Evolutionary conservation across 2,113 vertebrate genomes (phyloP).

Genomic region (Nyctibius bracteatus): DNA sequence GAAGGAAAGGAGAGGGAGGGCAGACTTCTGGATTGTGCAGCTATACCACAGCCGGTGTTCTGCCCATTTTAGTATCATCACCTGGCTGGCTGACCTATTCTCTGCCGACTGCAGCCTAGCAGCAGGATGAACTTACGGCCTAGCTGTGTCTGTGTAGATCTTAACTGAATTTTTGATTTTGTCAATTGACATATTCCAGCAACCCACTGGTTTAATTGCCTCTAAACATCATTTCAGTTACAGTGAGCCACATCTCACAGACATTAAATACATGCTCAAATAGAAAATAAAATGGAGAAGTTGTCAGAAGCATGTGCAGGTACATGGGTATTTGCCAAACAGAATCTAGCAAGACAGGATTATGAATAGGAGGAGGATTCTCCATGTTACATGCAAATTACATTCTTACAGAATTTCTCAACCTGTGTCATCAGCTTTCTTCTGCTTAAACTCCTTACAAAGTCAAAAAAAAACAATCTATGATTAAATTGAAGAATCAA

Average conservation of each 20-base stretch:
- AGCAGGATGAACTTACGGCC: background rate
- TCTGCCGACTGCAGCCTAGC: background rate
- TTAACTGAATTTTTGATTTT: background rate
- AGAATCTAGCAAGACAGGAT: background rate
- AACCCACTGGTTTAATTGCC: background rate
- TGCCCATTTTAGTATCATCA: background rate
- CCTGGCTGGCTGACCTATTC: background rate
- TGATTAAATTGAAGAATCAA: background rate
- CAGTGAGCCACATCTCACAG: background rate
- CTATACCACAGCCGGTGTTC: background rate
- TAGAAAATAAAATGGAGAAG: background rate
- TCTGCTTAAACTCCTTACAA: background rate
- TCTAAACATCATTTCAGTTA: background rate
- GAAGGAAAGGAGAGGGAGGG: background rate
- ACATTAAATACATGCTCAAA: background rate
- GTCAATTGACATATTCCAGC: background rate
- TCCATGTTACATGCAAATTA: background rate
- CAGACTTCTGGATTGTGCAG: background rate
- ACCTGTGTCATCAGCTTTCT: background rate
- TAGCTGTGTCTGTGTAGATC: background rate
- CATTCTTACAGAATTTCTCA: background rate
- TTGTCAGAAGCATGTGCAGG: background rate
- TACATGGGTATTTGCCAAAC: background rate
- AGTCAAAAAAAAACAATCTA: background rate
- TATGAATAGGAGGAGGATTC: background rate